phyloP scores from a whole-genome alignment of 1,140 invertebrate genomes.

The Holcopasites calliopsidis region DNA sequence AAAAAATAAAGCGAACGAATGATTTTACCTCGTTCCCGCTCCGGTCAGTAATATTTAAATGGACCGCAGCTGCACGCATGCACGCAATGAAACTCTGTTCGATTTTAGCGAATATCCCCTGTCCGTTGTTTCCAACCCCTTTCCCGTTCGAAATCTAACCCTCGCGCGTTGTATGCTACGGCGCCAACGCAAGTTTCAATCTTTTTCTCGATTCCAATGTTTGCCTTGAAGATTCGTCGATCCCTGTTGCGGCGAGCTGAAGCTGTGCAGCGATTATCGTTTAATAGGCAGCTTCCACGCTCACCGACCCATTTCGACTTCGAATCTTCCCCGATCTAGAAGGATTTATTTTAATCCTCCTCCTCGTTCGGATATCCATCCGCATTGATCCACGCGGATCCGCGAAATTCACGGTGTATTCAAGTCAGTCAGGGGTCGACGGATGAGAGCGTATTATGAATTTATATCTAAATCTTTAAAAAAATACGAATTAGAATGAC shows the following conservation, averaged over 20 bases:
- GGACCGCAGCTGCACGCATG: constrained; percentile 51
- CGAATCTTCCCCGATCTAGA: background rate
- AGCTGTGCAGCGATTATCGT: constrained; percentile 30
- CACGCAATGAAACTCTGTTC: constrained; percentile 54
- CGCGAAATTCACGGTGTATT: constrained; percentile 6
- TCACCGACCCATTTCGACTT: constrained; percentile 7
- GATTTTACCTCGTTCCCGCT: constrained; percentile 44
- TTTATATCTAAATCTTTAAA: background rate
- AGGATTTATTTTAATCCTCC: constrained; percentile 23
- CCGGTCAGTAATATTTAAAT: constrained; percentile 48
- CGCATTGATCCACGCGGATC: constrained; percentile 28
- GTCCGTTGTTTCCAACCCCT: constrained; percentile 27
- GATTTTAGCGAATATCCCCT: constrained; percentile 11
- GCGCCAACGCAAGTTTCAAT: background rate
- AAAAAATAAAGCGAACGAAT: constrained; percentile 29
- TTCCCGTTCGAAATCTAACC: constrained; percentile 19
- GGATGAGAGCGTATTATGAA: constrained; percentile 19
- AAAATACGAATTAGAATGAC: no score
- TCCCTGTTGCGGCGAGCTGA: background rate
- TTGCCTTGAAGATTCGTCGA: constrained; percentile 25
- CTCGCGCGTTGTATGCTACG: constrained; percentile 1
- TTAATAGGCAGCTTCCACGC: constrained; percentile 13
- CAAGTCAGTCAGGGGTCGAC: background rate
- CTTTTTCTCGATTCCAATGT: constrained; percentile 12
- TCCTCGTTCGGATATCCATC: constrained; percentile 21